Evolutionary conservation across 2,113 vertebrate genomes (phyloP).

Genomic region (Cephalopterus ornatus): DNA sequence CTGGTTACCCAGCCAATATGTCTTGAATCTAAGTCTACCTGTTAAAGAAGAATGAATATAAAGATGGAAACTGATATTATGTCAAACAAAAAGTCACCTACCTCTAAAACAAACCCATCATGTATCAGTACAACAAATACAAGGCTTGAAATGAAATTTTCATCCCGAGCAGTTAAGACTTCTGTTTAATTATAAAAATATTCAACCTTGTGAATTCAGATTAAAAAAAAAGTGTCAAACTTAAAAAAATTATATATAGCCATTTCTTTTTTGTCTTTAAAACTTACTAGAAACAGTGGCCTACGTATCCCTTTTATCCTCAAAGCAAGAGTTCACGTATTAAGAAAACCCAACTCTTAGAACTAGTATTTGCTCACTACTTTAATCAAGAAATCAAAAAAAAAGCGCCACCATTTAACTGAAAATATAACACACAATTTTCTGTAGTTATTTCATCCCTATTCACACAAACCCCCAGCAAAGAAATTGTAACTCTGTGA

Average conservation of each 20-base stretch:
- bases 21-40: slow-evolving; percentile 96
- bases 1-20: slow-evolving; percentile 99
- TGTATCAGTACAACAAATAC: background rate
- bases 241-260: background rate
- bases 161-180: background rate
- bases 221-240: background rate
- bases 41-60: slow-evolving; percentile 50
- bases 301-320: background rate
- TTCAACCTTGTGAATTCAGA: background rate
- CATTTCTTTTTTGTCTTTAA: background rate
- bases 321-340: background rate
- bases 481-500: background rate
- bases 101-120: background rate
- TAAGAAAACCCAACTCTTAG: background rate
- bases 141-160: background rate
- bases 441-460: background rate
- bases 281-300: background rate
- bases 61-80: background rate
- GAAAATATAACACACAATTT: background rate
- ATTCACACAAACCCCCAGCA: background rate
- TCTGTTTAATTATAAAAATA: background rate
- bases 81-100: background rate
- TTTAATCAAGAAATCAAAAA: background rate
- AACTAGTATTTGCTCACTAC: background rate
- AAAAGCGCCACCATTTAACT: background rate